Base-by-base conservation (phyloP, 2,888 invertebrate genomes). In the Rhabditophanes sp. region DNA sequence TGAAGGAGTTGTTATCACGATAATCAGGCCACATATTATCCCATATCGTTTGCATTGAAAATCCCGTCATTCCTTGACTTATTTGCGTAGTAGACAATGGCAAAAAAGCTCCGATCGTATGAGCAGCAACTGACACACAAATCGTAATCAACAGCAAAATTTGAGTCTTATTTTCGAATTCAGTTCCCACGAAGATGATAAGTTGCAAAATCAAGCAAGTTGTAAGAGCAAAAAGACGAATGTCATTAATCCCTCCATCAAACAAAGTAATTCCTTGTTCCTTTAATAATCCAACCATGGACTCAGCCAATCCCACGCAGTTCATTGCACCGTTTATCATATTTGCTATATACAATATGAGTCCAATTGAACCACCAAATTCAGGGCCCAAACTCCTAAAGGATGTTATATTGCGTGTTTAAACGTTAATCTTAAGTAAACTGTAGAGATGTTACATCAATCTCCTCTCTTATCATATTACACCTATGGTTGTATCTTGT, bases 351-450 rank as follows among this genome's bases (percentile, higher is more conserved):
- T 87, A 84, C 65, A 90, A 88, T 8, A 90, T 82, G 7, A 90
- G 76, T 9, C 90, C 90, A 7, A 93, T 84, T 0, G 87, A 71
- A 1, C 87, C 88, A 3, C 88, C 90, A 63, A 87, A 88, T 68
- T 90, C 88, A 0, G 90, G 87, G 0, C 90, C 90, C 33, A 93
- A n/a, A n/a, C n/a, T n/a, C n/a, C n/a, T n/a, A n/a, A n/a, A n/a
- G n/a, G n/a, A n/a, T n/a, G n/a, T n/a, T n/a, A n/a, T n/a, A n/a
- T n/a, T n/a, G n/a, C n/a, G n/a, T n/a, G n/a, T n/a, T n/a, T n/a
- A n/a, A n/a, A n/a, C n/a, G n/a, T n/a, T n/a, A n/a, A n/a, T n/a
- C n/a, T n/a, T n/a, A n/a, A n/a, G n/a, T n/a, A n/a, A n/a, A n/a
- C n/a, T n/a, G n/a, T n/a, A n/a, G n/a, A n/a, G n/a, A n/a, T n/a